These are phyloP conservation scores for Odontomachus brunneus DNA, from an alignment of 1,140 invertebrate species.

Conservation along the genomic window DNA sequence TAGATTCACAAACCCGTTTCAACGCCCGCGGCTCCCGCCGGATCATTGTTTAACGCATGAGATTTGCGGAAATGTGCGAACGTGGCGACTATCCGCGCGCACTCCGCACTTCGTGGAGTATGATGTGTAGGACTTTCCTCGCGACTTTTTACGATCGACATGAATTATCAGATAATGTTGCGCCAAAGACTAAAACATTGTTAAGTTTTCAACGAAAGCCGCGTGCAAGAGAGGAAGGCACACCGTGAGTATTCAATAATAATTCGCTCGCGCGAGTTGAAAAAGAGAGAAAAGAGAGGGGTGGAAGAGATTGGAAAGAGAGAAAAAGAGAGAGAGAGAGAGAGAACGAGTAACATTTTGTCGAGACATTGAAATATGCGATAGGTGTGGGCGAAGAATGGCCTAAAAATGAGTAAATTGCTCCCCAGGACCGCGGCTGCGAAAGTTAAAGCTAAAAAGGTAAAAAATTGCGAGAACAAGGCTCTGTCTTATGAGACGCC, in stretches of 20 bases:
- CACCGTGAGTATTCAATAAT: conserved; percentile 39
- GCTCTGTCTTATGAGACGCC: conserved; percentile 67
- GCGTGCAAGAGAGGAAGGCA: conserved; percentile 4
- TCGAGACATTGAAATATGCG: conserved; percentile 55
- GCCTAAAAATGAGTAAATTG: conserved; percentile 73
- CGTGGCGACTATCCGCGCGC: conserved; percentile 36
- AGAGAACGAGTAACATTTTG: conserved; percentile 14
- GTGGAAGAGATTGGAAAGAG: conserved; percentile 16
- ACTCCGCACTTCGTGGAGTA: conserved; percentile 12
- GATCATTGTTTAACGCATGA: conserved; percentile 42
- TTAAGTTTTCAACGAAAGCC: conserved; percentile 45
- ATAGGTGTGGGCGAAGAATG: conserved; percentile 52
- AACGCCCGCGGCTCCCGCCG: conserved; percentile 8
- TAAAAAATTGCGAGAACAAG: conserved; percentile 75
- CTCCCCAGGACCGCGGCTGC: conserved; percentile 56
- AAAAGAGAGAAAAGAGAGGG: conserved; percentile 12
- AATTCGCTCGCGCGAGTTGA: conserved; percentile 4
- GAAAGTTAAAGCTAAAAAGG: conserved; percentile 71
- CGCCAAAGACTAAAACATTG: conserved; percentile 12
- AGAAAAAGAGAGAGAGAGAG: conserved; percentile 6
- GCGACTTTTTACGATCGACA: conserved; percentile 45
- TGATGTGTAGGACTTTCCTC: conserved; percentile 29
- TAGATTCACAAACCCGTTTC: conserved; percentile 19
- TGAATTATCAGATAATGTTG: conserved; percentile 29
- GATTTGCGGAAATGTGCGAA: conserved; percentile 46